phyloP scores from a whole-genome alignment of 2,113 vertebrate genomes.

The Calcarius ornatus region DNA sequence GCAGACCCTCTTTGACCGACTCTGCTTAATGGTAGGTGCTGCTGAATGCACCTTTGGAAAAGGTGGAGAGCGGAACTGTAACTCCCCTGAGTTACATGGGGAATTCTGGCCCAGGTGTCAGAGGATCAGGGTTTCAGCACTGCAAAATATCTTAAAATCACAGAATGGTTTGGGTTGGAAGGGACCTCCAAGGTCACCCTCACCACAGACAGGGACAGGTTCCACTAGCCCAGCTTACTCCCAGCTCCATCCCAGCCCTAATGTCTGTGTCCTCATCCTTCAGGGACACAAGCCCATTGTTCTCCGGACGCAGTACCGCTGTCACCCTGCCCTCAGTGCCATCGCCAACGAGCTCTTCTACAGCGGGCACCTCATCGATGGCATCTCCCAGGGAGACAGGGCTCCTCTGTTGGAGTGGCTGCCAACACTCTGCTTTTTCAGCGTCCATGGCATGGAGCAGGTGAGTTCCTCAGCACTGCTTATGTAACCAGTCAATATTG shows the following conservation, averaged over 20 bases:
- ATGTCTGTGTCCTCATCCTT: background rate
- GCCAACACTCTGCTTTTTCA: constrained; percentile 79
- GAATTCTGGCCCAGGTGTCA: background rate
- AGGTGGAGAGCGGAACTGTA: background rate
- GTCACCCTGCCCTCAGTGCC: constrained; percentile 77
- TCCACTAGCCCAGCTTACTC: background rate
- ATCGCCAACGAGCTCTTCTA: constrained; percentile 78
- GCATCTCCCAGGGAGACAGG: constrained; percentile 66
- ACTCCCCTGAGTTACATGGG: background rate
- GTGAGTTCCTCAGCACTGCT: constrained; percentile 27
- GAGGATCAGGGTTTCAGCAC: background rate
- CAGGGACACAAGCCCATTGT: constrained; percentile 73
- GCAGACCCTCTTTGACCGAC: constrained; percentile 80
- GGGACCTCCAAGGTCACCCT: background rate
- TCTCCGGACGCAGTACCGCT: constrained; percentile 78
- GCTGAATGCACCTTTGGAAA: background rate
- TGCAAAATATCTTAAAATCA: background rate
- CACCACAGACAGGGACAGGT: background rate
- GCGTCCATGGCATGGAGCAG: constrained; percentile 72
- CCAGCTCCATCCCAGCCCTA: fast-evolving
- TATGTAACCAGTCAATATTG: background rate
- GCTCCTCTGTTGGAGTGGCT: constrained; percentile 74
- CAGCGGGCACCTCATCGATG: constrained; percentile 65
- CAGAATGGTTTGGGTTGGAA: background rate
- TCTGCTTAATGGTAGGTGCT: constrained; percentile 75